phyloP scores from a whole-genome alignment of 1,140 invertebrate genomes.

The Mamestra configurata region DNA sequence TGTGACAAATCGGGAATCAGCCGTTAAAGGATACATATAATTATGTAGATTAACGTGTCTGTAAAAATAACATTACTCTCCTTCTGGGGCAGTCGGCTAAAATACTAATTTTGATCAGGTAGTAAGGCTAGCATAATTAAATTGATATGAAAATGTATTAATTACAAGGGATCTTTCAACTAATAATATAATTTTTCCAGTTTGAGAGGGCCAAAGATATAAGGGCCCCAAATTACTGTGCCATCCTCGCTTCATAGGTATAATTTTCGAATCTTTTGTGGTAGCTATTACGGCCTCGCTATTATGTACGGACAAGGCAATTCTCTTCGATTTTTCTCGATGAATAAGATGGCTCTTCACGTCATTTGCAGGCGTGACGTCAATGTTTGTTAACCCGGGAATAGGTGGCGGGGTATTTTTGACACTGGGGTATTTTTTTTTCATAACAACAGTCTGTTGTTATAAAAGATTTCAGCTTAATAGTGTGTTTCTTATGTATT shows the following conservation, averaged over 20 bases:
- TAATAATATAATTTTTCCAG: neutral
- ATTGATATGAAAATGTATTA: too few species aligned
- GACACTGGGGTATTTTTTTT: neutral
- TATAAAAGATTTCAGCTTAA: neutral
- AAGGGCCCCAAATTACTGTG: neutral
- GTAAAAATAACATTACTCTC: too few species aligned
- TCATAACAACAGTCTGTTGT: neutral
- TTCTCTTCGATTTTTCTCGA: constrained; percentile 34
- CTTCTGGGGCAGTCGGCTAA: too few species aligned
- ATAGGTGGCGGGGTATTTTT: neutral
- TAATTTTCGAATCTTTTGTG: constrained; percentile 15
- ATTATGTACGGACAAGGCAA: constrained; percentile 29
- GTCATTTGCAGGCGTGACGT: constrained; percentile 19
- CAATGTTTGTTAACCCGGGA: neutral
- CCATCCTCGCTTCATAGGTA: neutral
- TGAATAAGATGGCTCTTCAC: constrained; percentile 37
- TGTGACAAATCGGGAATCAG: too few species aligned
- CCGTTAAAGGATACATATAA: too few species aligned
- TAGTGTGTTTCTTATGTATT: too few species aligned
- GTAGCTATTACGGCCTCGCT: neutral
- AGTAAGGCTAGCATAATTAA: too few species aligned
- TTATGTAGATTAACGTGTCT: too few species aligned
- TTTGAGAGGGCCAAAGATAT: neutral
- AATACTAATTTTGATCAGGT: too few species aligned
- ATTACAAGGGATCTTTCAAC: too few species aligned